These are phyloP conservation scores for Hirudinaria manillensis DNA, from an alignment of 2,888 invertebrate genomes.

Conservation along the genomic window DNA sequence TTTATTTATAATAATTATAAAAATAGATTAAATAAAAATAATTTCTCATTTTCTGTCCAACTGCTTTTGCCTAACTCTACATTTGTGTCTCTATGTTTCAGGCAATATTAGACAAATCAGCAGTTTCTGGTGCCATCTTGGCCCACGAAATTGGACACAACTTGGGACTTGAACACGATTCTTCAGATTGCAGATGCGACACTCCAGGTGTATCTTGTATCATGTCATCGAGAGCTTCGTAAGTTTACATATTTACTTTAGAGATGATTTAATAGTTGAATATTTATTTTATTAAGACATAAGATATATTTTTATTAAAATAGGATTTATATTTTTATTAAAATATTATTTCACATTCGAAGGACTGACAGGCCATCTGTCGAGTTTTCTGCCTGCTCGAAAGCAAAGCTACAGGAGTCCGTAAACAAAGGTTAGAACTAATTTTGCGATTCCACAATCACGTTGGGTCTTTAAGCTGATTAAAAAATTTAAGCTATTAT, in stretches of 20 bases:
- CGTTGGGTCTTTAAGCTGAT: not conserved
- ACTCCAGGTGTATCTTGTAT: slow-evolving; percentile 63
- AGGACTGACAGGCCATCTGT: not conserved
- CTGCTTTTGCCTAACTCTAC: not conserved
- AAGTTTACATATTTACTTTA: slow-evolving; percentile 51
- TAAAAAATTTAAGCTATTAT: not conserved
- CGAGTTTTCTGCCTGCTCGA: not conserved
- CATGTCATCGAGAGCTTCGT: slow-evolving; percentile 90
- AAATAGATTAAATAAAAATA: not conserved
- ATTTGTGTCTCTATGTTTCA: slow-evolving; percentile 3
- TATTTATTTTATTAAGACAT: not conserved
- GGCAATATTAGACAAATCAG: slow-evolving; percentile 1
- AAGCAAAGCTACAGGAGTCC: not conserved
- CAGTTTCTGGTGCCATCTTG: slow-evolving; percentile 72
- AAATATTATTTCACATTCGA: not conserved
- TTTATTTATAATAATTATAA: too few species aligned
- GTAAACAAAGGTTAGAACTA: not conserved
- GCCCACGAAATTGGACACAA: slow-evolving; percentile 99
- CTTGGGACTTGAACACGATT: slow-evolving; percentile 97
- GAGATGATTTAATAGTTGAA: not conserved
- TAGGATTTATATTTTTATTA: not conserved
- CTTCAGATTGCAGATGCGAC: slow-evolving; percentile 69
- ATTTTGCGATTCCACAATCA: not conserved
- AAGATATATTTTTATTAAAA: too few species aligned
- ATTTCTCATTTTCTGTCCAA: not conserved